These are phyloP conservation scores for Andrena camellia DNA, from an alignment of 2,888 invertebrate species.

Conservation along the genomic window DNA sequence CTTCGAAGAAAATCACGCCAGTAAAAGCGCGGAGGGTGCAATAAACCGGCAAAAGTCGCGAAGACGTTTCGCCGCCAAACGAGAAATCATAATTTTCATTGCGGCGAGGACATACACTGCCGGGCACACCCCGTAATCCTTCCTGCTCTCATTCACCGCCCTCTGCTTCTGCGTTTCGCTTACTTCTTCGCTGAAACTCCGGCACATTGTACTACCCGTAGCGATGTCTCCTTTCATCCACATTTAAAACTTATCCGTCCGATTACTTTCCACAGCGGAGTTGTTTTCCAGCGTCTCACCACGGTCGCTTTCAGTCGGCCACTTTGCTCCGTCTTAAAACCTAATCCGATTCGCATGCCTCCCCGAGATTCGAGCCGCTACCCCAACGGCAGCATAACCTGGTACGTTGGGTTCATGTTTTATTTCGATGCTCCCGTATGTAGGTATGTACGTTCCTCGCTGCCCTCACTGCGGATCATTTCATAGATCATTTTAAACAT, in stretches of 20 bases:
- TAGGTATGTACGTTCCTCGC: conserved; percentile 1
- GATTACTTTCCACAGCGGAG: conserved; percentile 31
- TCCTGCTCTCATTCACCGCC: conserved; percentile 20
- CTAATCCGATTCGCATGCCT: conserved; percentile 38
- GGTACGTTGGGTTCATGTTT: conserved; percentile 43
- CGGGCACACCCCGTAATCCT: conserved; percentile 72
- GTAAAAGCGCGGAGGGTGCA: conserved; percentile 47
- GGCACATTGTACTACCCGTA: conserved; percentile 10
- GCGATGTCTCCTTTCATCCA: conserved; percentile 17
- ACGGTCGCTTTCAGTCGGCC: neutral
- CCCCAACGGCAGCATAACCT: neutral
- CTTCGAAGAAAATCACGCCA: conserved; percentile 25
- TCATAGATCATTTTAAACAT: conserved; percentile 60
- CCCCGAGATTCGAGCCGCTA: conserved; percentile 42
- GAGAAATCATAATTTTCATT: conserved; percentile 81
- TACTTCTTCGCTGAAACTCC: conserved; percentile 24
- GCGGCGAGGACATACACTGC: conserved; percentile 52
- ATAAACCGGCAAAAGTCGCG: conserved; percentile 39
- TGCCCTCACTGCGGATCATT: conserved; percentile 53
- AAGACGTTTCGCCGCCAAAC: conserved; percentile 69
- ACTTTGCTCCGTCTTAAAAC: conserved; percentile 35
- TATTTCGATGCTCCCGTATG: conserved; percentile 26
- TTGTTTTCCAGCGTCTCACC: conserved; percentile 7
- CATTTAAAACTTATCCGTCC: conserved; percentile 42
- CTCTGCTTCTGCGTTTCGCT: conserved; percentile 24